Base-by-base conservation (phyloP, 2,888 invertebrate species). In the Lepetodrilus schrolli region DNA sequence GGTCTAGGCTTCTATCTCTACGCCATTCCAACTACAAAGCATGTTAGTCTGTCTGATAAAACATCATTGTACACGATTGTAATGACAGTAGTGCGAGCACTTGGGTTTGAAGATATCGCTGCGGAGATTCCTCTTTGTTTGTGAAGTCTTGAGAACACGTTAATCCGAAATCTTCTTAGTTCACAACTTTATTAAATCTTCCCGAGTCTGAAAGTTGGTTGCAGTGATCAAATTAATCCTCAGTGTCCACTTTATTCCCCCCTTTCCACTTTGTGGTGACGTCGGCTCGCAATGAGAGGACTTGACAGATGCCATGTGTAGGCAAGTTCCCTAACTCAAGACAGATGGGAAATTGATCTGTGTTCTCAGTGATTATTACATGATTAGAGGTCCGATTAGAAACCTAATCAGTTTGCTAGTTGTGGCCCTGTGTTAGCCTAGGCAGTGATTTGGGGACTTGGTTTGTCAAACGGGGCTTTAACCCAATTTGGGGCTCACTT, bases 291-390 rank as follows among this genome's bases (percentile, higher is more conserved):
- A n/a, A 30, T 7, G 30, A n/a, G 30, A 8, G 23, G n/a, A n/a
- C 23, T 30, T 58, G 58, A 58, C 58, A 58, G 58, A 58, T 34
- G 34, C 26, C 58, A 34, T 58, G 58, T 58, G 58, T 34, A 58
- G 58, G 58, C 30, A 34, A 58, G 30, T 21, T 30, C 58, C 17
- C 30, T 26, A 58, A 58, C 47, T 13, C 21, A 47, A 68, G 68
- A 68, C 68, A 68, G 68, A 68, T 43, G 68, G 26, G 47, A 47
- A 68, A 43, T 68, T 68, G 43, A 68, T 68, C 43, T 43, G 68
- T 68, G 68, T 68, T 68, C 38, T 38, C 26, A 38, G 38, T 68
- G 68, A 68, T 68, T 68, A 68, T 68, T 47, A 68, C 68, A 68
- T 68, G 68, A 68, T 68, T 68, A 68, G 47, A 68, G 68, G 43